phyloP scores from a whole-genome alignment of 2,113 vertebrate genomes.

The Cairina moschata region DNA sequence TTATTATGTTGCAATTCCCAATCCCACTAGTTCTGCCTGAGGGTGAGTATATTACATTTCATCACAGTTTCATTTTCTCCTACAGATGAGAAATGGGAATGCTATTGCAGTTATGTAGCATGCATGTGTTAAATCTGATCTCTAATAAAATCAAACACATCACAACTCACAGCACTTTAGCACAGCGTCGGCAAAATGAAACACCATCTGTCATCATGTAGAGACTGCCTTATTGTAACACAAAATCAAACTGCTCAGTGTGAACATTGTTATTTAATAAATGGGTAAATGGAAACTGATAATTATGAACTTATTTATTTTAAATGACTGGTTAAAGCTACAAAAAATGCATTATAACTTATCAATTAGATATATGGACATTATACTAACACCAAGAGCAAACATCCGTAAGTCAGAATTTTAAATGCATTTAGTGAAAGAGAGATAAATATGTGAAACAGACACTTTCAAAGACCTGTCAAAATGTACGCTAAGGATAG shows the following conservation, averaged over 20 bases:
- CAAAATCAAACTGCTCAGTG: conserved; percentile 83
- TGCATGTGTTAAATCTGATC: conserved; percentile 98
- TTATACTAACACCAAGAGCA: conserved; percentile 50
- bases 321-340: conserved; percentile 81
- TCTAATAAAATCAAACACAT: conserved; percentile 99
- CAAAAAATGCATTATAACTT: conserved; percentile 76
- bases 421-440: conserved; percentile 60
- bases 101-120: conserved; percentile 95
- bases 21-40: conserved; percentile 95
- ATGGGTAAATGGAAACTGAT: conserved; percentile 84
- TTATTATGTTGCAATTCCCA: conserved; percentile 98
- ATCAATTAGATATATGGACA: conserved; percentile 77
- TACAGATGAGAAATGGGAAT: conserved; percentile 97
- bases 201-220: conserved; percentile 94
- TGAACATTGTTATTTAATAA: conserved; percentile 84
- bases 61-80: conserved; percentile 99
- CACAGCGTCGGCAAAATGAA: conserved; percentile 92
- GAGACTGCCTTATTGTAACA: conserved; percentile 91
- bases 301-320: conserved; percentile 87
- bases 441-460: conserved; percentile 27
- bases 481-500: conserved; percentile 25
- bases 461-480: conserved; percentile 48
- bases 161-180: conserved; percentile 93
- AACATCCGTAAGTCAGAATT: conserved; percentile 65
- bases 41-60: conserved; percentile 99